phyloP scores from a whole-genome alignment of 2,113 vertebrate species.

The Gymnocephalus cernua region DNA sequence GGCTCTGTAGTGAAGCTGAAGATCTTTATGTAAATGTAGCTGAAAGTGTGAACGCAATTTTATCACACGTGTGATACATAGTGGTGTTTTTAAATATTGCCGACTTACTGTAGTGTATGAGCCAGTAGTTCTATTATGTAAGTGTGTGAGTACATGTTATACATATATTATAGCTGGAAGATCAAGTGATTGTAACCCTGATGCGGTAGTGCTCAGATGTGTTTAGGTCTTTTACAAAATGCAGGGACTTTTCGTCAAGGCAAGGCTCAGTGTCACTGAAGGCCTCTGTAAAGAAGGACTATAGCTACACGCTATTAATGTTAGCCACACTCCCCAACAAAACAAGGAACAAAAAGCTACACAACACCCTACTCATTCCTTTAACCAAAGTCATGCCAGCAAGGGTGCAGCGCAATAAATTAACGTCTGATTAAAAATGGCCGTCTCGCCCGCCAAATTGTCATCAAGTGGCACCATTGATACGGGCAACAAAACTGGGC shows the following conservation, averaged over 20 bases:
- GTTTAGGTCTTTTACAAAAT: constrained; percentile 48
- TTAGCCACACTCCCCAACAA: constrained; percentile 82
- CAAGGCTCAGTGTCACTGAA: constrained; percentile 57
- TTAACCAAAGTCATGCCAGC: constrained; percentile 74
- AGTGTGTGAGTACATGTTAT: not conserved
- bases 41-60: not conserved
- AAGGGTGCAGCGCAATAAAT: constrained; percentile 76
- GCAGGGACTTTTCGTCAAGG: constrained; percentile 24
- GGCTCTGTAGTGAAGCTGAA: not conserved
- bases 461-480: constrained; percentile 82
- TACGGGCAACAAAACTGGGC: constrained; percentile 74
- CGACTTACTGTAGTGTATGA: not conserved
- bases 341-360: constrained; percentile 80
- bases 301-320: constrained; percentile 80
- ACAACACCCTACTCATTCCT: constrained; percentile 77
- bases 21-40: not conserved
- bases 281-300: constrained; percentile 67
- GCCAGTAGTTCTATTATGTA: too few species aligned
- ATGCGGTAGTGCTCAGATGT: constrained; percentile 8
- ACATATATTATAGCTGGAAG: not conserved
- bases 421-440: constrained; percentile 83
- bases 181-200: not conserved
- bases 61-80: not conserved
- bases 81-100: not conserved
- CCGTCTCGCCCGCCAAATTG: constrained; percentile 77